Base-by-base conservation (phyloP, 2,797 vertebrate species). In the Rallus crepitans region DNA sequence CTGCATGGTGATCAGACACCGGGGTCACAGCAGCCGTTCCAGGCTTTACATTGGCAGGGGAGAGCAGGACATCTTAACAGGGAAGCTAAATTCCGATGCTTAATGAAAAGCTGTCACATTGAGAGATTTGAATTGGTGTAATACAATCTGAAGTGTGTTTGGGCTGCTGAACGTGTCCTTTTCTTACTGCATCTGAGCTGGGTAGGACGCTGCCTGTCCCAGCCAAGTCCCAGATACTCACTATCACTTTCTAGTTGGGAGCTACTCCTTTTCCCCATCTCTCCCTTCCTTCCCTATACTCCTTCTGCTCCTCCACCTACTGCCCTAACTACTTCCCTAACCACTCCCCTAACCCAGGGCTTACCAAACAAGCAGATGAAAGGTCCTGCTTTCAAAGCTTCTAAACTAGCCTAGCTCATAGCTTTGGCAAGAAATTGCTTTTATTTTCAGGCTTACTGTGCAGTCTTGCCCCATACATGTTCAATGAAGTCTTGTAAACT, bases 121-220 rank as follows among this genome's bases (percentile, higher is more conserved):
- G 50, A 56, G 42, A 64, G 5, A 77, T 55, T 59, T 73, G 64
- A 42, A 60, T 7, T 2, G 3, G 21, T 19, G 5, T n/a, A 91
- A 53, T 37, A 37, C 4, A 23, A 33, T 20, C 55, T 56, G 59
- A 52, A 89, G 35, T 3, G 20, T 2, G 3, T 59, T 69, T 0
- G 0, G 30, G 31, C 81, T 78, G 55, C n/a, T 0, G 0, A 28
- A n/a, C 8, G 5, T 11, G 13, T 33, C 31, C 50, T 73, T 12
- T 55, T 82, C 57, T 89, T 60, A 27, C 24, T 55, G 45, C 18
- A 15, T 30, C 50, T 31, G 23, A 78, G 12, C 27, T 78, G 25
- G 9, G 7, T 42, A 48, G 66, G 66, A 63, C 23, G 37, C 37
- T 15, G 47, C 11, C 24, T 82, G 20, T 77, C 21, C 48, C 56